These are phyloP conservation scores for Bucorvus abyssinicus DNA, from an alignment of 2,797 vertebrate genomes.

Conservation along the genomic window DNA sequence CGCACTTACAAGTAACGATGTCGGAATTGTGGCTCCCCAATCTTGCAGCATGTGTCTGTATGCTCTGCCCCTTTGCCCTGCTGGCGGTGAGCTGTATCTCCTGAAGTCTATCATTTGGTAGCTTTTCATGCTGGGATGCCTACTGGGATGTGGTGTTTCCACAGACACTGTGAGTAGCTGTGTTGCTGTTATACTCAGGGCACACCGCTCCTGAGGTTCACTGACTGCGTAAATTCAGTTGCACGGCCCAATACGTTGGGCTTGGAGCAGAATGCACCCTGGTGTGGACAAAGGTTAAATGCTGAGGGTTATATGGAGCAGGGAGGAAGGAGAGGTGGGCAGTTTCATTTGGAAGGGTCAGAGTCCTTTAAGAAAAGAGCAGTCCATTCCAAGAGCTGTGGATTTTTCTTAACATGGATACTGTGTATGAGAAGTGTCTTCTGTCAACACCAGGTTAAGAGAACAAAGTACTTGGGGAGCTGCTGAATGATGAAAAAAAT, in stretches of 20 bases:
- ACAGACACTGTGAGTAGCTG: background rate
- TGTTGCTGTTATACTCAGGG: background rate
- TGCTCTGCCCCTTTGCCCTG: background rate
- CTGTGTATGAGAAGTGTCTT: background rate
- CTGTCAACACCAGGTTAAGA: background rate
- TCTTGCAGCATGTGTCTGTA: fast-evolving
- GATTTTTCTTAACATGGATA: background rate
- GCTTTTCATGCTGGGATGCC: background rate
- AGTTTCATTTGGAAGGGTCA: background rate
- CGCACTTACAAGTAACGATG: background rate
- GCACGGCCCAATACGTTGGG: fast-evolving
- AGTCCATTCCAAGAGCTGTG: fast-evolving
- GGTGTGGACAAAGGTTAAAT: background rate
- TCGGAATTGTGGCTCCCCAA: background rate
- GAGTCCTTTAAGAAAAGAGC: background rate
- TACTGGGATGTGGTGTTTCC: background rate
- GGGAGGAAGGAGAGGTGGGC: background rate
- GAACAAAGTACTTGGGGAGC: background rate
- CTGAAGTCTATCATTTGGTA: background rate
- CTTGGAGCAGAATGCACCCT: background rate
- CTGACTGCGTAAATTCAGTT: background rate
- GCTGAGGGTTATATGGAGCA: background rate
- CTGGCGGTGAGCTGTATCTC: background rate
- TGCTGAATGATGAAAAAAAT: background rate
- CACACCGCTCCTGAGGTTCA: background rate